phyloP scores from a whole-genome alignment of 2,888 invertebrate species.

The Caenorhabditis angaria region DNA sequence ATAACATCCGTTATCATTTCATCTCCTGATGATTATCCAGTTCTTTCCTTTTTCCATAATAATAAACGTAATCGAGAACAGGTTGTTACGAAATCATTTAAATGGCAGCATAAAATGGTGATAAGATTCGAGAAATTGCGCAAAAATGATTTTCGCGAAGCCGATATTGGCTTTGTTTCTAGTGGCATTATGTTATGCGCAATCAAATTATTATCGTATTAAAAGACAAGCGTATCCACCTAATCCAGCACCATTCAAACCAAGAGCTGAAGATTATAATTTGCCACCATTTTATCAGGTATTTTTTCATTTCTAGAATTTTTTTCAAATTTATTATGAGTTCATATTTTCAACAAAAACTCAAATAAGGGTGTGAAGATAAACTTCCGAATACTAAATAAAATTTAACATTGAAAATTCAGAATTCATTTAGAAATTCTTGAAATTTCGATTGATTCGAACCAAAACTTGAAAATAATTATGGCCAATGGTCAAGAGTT shows the following conservation, averaged over 20 bases:
- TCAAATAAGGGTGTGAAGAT: too few relatives aligned
- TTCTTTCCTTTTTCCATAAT: not conserved
- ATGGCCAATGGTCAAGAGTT: too few relatives aligned
- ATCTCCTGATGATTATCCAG: not conserved
- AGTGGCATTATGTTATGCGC: slow-evolving; percentile 7
- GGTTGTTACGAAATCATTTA: slow-evolving; percentile 33
- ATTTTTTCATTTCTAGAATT: not conserved
- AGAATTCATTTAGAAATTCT: too few relatives aligned
- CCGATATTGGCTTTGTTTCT: slow-evolving; percentile 16
- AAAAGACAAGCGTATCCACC: slow-evolving; percentile 62
- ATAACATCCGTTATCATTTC: slow-evolving; percentile 24
- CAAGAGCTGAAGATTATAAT: slow-evolving; percentile 63
- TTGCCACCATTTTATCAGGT: slow-evolving; percentile 67
- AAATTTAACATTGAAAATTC: too few relatives aligned
- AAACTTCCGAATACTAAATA: too few relatives aligned
- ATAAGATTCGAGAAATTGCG: not conserved
- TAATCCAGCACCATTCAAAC: slow-evolving; percentile 62
- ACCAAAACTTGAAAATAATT: too few relatives aligned
- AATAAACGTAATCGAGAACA: slow-evolving; percentile 27
- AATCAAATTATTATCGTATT: slow-evolving; percentile 24
- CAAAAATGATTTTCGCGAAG: slow-evolving; percentile 19
- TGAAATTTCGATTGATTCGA: too few relatives aligned
- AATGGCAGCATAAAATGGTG: slow-evolving; percentile 18
- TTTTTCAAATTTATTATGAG: not conserved
- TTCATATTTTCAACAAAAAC: too few relatives aligned